Percentiles rank a stretch among this genome's conserved stretches.
Conservation (phyloP, 2,888 invertebrate genomes). For the Mythimna ferrago region DNA sequence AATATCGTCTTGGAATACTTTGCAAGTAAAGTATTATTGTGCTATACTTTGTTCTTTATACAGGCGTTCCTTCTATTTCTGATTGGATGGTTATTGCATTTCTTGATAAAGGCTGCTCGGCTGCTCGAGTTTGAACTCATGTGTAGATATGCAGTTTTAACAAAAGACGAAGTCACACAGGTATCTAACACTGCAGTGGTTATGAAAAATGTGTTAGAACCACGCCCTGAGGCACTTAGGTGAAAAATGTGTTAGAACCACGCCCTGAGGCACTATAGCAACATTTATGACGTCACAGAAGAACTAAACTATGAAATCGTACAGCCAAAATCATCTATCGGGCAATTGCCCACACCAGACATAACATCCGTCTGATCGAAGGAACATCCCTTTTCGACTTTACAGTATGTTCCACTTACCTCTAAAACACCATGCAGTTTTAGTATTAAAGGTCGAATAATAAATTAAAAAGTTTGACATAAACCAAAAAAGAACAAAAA, state of each 20-base stretch:
- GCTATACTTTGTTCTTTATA: conserved; percentile 71
- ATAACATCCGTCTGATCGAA: too few relatives aligned
- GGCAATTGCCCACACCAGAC: too few relatives aligned
- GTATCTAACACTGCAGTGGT: conserved; percentile 48
- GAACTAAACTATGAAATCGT: too few relatives aligned
- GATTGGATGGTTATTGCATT: conserved; percentile 75
- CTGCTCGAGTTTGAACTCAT: conserved; percentile 82
- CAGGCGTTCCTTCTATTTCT: conserved; percentile 73
- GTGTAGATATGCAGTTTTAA: conserved; percentile 80
- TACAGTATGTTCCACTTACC: too few relatives aligned
- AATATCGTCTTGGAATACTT: conserved; percentile 72
- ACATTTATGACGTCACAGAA: too few relatives aligned
- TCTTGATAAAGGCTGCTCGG: conserved; percentile 73
- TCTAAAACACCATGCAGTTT: conserved; percentile 15
- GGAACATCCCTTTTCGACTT: too few relatives aligned
- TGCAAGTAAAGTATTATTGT: conserved; percentile 70
- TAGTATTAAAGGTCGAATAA: conserved; percentile 6
- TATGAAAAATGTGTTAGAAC: conserved; percentile 1
- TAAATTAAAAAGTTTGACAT: conserved; percentile 53
- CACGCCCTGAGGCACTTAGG: neutral
- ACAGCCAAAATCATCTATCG: too few relatives aligned
- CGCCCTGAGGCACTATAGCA: too few relatives aligned
- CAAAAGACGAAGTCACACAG: conserved; percentile 64
- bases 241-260: neutral
- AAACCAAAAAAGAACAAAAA: conserved; percentile 66